Evolutionary conservation across 2,113 vertebrate genomes (phyloP), one percentile per base, ranked within the genome.

Genomic region (Naja naja): DNA sequence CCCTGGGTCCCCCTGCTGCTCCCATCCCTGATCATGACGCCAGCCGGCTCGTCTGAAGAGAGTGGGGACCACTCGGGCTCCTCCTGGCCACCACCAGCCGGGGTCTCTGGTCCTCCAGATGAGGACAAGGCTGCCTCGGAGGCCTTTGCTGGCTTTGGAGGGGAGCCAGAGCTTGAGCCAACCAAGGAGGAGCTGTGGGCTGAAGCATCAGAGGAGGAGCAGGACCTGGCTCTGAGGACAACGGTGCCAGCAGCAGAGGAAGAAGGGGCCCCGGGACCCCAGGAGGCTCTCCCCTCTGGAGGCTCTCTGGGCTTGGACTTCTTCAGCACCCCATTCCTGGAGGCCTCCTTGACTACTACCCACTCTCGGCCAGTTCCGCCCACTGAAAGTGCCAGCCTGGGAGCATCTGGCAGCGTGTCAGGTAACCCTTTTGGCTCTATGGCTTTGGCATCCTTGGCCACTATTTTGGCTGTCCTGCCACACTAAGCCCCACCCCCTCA

Each of bases 331-430:
- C 74, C 93, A 0, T 0, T 25, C 92, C 94, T 96, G 64, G 89
- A 89, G 1, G 5, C 23, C n/a, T 22, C 89, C 95, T 69, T 95
- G 93, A 93, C 91, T 69, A 89, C 95, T 1, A 88, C 88, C 3
- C 18, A 91, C 94, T 89, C 96, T 92, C 95, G 90, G 88, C 97
- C 97, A 14, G 95, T 95, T n/a, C 93, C 97, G 88, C 96, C 98
- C 88, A 97, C 97, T 0, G 97, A 97, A 39, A 96, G 95, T 3
- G 98, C 97, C 87, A 96, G 98, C 91, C 90, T 97, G 3, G 97
- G 94, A 25, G 94, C 92, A 0, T 96, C 96, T 0, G 45, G 93
- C 93, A 94, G 89, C 89, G 12, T 87, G 7, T 94, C 97, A 94
- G 96, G 96, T 97, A 97, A 97, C 93, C 95, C 96, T 88, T 85